Conservation (phyloP, 2,797 vertebrate genomes). For the Anguilla pacifica region DNA sequence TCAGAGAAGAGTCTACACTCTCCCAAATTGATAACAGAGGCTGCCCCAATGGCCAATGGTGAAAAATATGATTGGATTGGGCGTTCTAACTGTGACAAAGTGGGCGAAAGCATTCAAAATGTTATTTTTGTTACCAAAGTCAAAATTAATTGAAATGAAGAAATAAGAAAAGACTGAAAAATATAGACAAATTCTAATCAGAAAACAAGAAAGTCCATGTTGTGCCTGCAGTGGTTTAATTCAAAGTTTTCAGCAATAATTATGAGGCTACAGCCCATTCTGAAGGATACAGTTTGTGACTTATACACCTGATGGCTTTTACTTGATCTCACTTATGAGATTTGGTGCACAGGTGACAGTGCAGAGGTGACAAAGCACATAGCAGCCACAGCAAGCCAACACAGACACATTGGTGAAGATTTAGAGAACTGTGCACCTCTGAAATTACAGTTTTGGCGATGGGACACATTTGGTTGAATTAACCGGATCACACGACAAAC, state of each 20-base stretch:
- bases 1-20: neutral
- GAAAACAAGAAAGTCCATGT: neutral
- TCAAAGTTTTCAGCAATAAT: constrained; percentile 46
- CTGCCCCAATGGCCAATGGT: neutral
- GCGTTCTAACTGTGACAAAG: neutral
- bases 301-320: neutral
- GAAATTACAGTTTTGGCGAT: neutral
- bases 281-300: constrained; percentile 34
- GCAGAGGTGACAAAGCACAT: constrained; percentile 13
- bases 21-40: neutral
- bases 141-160: neutral
- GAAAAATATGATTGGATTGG: neutral
- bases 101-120: neutral
- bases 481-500: neutral
- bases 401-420: neutral
- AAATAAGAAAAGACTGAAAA: neutral
- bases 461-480: neutral
- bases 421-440: neutral
- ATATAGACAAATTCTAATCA: constrained; percentile 5
- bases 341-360: neutral
- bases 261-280: constrained; percentile 42
- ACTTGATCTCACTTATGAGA: neutral
- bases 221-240: constrained; percentile 40
- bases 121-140: neutral
- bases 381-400: neutral